Evolutionary conservation across 2,797 vertebrate genomes (phyloP), one percentile per base, ranked within the genome.

Genomic region (Ceryle rudis): DNA sequence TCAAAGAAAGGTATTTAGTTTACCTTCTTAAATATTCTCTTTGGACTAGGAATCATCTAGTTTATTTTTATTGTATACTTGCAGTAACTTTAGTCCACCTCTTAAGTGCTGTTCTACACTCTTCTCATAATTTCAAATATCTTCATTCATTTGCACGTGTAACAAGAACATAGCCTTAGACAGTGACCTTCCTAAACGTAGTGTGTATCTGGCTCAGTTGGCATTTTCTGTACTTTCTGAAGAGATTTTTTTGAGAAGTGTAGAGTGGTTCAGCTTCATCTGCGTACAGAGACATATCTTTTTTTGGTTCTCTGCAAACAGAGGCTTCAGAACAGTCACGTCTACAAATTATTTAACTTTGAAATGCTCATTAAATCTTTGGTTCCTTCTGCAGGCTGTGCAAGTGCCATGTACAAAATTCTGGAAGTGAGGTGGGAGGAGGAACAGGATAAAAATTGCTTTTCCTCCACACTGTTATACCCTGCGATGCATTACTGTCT

Each of bases 271-370:
- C 44, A n/a, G 16, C 52, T 49, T 79, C 86, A 23, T 82, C 67
- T 92, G 58, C 1, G 0, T 51, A 33, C 11, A 61, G 54, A 86
- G 22, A 44, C 9, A 0, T 11, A 6, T 51, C 28, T 92, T 78
- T 70, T 89, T 67, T 64, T 70, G 83, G 37, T 65, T 74, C 51
- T 44, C 14, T 78, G 91, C 89, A 94, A 89, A 93, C 80, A 93
- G 87, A 91, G 61, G 11, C 85, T 92, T 96, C 81, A 81, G 87
- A 93, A 81, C 70, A 86, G 80, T 70, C 80, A 61, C 54, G 77
- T 75, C 75, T 58, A 81, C 87, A 92, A 84, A 95, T 79, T 84
- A 89, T 70, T 97, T 81, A 28, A 91, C 90, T 94, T 94, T 62
- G 65, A 94, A 74, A 95, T 18, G 80, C 93, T 96, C 85, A 14